Evolutionary conservation across 1,140 invertebrate species (phyloP).

Genomic region (Danaus melanippus): DNA sequence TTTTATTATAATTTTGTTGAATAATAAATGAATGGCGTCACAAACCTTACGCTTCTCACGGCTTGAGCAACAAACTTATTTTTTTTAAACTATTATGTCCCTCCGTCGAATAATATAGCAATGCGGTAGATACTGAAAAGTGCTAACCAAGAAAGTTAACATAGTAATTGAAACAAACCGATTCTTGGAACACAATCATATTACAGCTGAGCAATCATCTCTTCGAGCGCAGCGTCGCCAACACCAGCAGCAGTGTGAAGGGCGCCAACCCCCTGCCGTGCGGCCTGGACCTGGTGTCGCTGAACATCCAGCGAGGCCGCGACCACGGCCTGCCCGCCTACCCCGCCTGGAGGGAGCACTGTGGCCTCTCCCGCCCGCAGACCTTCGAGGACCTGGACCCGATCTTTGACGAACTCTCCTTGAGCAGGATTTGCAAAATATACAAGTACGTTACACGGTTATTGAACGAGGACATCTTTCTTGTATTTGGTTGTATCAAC

Average conservation of each 20-base stretch:
- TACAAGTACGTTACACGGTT: slow-evolving; percentile 72
- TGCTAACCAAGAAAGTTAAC: too few relatives aligned
- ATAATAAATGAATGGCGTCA: too few relatives aligned
- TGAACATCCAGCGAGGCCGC: slow-evolving; percentile 90
- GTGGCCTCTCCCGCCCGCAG: slow-evolving; percentile 77
- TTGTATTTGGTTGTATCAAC: too few relatives aligned
- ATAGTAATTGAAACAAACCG: too few relatives aligned
- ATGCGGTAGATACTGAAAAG: too few relatives aligned
- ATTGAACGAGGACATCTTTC: too few relatives aligned
- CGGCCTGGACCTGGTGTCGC: slow-evolving; percentile 86
- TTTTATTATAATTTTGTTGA: too few relatives aligned
- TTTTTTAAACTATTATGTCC: too few relatives aligned
- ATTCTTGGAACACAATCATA: too few relatives aligned
- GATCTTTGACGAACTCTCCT: slow-evolving; percentile 75
- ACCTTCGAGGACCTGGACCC: slow-evolving; percentile 83
- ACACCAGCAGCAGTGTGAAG: slow-evolving; percentile 10
- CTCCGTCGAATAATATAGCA: too few relatives aligned
- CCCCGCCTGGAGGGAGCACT: slow-evolving; percentile 81
- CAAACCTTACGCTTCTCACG: too few relatives aligned
- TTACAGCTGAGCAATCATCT: slow-evolving; percentile 81
- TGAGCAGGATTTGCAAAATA: slow-evolving; percentile 76
- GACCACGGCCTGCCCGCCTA: slow-evolving; percentile 92
- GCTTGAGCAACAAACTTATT: too few relatives aligned
- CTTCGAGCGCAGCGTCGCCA: slow-evolving; percentile 74
- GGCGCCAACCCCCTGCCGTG: slow-evolving; percentile 64